A percentile compares a stretch with the other conserved stretches of the same genome.
phyloP scores from a whole-genome alignment of 2,797 vertebrate species.

The Muscicapa comitata region DNA sequence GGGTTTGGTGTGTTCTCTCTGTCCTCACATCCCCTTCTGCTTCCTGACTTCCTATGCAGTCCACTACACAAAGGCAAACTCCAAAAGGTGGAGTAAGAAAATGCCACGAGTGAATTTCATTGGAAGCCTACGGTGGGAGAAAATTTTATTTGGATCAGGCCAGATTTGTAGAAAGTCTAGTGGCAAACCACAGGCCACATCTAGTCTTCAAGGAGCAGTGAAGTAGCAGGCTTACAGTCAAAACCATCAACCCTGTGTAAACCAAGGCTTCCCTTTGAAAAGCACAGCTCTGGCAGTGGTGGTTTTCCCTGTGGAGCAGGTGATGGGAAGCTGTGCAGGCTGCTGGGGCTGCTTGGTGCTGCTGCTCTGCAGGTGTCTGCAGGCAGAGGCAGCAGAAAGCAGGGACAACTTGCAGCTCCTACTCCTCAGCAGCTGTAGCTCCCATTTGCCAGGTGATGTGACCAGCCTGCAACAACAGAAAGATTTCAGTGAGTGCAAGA shows the following conservation, averaged over 20 bases:
- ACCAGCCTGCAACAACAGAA: neutral
- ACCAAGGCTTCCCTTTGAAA: neutral
- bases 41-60: neutral
- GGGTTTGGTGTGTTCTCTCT: neutral
- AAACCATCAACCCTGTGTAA: neutral
- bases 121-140: neutral
- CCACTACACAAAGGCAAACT: neutral
- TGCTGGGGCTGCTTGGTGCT: neutral
- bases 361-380: neutral
- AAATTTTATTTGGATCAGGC: constrained; percentile 7
- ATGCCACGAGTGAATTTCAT: neutral
- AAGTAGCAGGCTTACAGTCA: neutral
- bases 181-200: constrained; percentile 32
- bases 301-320: neutral
- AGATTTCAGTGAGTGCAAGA: neutral
- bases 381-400: neutral
- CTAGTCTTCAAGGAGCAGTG: neutral
- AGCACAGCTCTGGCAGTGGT: neutral
- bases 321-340: neutral
- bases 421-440: neutral
- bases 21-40: neutral
- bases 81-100: neutral
- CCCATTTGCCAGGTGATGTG: neutral
- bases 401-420: neutral
- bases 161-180: neutral